A percentile compares a stretch with the other conserved stretches of the same genome.
These are phyloP conservation scores for Nasonia giraulti DNA, from an alignment of 1,140 invertebrate species.

Conservation along the genomic window DNA sequence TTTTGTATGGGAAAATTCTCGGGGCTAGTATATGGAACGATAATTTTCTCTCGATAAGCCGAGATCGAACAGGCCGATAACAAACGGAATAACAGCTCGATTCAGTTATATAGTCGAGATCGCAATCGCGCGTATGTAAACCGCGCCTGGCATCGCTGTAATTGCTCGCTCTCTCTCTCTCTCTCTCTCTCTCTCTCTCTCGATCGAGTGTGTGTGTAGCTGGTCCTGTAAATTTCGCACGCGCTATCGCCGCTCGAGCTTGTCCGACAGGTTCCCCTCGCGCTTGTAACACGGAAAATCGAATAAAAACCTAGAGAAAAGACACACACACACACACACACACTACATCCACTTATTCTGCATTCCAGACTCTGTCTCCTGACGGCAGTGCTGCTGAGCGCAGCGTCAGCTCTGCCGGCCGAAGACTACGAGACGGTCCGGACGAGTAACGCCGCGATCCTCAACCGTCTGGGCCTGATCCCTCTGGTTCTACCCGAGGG, in stretches of 20 bases:
- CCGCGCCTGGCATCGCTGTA: background rate
- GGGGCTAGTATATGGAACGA: too few species aligned
- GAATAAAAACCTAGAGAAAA: constrained; percentile 9
- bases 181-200: too few species aligned
- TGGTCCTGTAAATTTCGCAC: background rate
- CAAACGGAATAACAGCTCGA: too few species aligned
- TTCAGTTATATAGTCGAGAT: too few species aligned
- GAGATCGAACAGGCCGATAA: too few species aligned
- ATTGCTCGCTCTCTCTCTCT: background rate
- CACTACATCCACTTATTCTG: constrained; percentile 22
- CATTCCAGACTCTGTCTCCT: constrained; percentile 59
- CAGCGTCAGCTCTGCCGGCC: constrained; percentile 6
- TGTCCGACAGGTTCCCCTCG: background rate
- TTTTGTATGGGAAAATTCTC: too few species aligned
- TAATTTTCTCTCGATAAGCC: too few species aligned
- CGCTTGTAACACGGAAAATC: background rate
- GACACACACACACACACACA: background rate
- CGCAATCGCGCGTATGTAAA: too few species aligned
- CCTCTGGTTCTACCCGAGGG: constrained; percentile 75
- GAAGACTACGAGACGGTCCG: constrained; percentile 68
- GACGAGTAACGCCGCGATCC: constrained; percentile 71
- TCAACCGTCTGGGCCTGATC: constrained; percentile 75
- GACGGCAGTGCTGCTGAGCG: constrained; percentile 30
- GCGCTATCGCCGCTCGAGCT: background rate
- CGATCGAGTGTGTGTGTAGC: too few species aligned